phyloP scores from a whole-genome alignment of 1,140 invertebrate genomes.

The Anadara kagoshimensis region DNA sequence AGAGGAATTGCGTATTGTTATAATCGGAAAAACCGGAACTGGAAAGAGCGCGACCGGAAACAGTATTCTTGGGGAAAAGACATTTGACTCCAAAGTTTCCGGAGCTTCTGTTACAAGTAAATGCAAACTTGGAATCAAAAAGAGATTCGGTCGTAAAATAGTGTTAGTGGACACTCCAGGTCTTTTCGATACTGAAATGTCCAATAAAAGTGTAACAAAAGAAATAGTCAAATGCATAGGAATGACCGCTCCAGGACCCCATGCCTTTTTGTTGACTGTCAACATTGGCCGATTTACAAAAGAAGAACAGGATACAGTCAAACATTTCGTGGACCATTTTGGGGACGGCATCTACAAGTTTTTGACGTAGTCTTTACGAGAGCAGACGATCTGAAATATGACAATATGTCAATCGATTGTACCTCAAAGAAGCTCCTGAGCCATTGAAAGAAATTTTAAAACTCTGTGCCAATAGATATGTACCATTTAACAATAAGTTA shows the following conservation, averaged over 20 bases:
- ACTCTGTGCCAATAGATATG: conserved; percentile 8
- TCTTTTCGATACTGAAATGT: conserved; percentile 35
- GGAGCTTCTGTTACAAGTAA: not conserved
- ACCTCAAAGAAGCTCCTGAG: not conserved
- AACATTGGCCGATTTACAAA: conserved; percentile 29
- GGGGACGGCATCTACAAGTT: conserved; percentile 14
- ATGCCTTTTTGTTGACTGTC: conserved; percentile 36
- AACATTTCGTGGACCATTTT: conserved; percentile 16
- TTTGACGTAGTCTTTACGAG: conserved; percentile 24
- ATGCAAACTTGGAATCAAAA: not conserved
- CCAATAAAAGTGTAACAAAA: conserved; percentile 17
- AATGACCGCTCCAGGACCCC: conserved; percentile 38
- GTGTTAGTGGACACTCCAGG: conserved; percentile 19
- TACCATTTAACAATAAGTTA: conserved; percentile 16
- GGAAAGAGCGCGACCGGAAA: conserved; percentile 15
- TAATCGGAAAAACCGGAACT: not conserved
- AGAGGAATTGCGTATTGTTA: not conserved
- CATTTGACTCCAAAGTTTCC: not conserved
- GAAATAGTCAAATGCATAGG: conserved; percentile 42
- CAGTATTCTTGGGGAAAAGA: not conserved
- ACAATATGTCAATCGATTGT: not conserved
- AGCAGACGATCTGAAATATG: conserved; percentile 15
- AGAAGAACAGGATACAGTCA: conserved; percentile 25
- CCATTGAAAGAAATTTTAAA: not conserved
- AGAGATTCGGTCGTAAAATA: not conserved